Evolutionary conservation across 23 tunicate species (phyloP).

Genomic region (Halocynthia aurantium): DNA sequence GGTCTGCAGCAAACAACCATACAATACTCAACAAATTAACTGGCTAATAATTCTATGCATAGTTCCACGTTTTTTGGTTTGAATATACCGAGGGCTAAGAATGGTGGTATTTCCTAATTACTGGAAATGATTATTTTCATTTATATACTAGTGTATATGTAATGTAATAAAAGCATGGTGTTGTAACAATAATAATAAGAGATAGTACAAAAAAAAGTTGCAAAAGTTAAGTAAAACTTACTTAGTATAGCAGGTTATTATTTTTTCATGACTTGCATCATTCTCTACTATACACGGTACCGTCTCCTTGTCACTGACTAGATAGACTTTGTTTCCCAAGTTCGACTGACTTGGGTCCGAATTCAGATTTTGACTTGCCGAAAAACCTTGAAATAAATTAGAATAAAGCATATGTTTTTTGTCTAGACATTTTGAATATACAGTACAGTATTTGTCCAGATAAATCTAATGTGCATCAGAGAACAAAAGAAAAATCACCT

Average conservation of each 20-base stretch:
- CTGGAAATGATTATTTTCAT: too few species aligned
- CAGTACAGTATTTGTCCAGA: background rate
- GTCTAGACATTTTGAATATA: background rate
- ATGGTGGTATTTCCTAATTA: too few species aligned
- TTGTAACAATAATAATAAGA: background rate
- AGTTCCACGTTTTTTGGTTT: too few species aligned
- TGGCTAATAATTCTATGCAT: too few species aligned
- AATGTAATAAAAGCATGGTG: too few species aligned
- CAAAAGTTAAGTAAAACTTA: constrained; percentile 1
- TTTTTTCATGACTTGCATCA: constrained; percentile 33
- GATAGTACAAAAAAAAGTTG: background rate
- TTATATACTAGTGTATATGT: too few species aligned
- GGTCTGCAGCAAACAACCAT: background rate
- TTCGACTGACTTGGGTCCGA: background rate
- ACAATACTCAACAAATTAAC: too few species aligned
- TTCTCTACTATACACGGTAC: constrained; percentile 37
- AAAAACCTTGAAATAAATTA: constrained; percentile 13
- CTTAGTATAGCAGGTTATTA: constrained; percentile 33
- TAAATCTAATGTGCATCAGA: background rate
- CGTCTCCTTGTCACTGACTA: constrained; percentile 19
- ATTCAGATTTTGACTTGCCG: constrained; percentile 16
- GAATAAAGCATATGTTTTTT: background rate
- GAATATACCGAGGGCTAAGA: too few species aligned
- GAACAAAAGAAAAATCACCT: background rate
- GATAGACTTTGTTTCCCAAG: constrained; percentile 26